Conservation (phyloP, 2,797 vertebrate genomes). For the Cynopterus sphinx region DNA sequence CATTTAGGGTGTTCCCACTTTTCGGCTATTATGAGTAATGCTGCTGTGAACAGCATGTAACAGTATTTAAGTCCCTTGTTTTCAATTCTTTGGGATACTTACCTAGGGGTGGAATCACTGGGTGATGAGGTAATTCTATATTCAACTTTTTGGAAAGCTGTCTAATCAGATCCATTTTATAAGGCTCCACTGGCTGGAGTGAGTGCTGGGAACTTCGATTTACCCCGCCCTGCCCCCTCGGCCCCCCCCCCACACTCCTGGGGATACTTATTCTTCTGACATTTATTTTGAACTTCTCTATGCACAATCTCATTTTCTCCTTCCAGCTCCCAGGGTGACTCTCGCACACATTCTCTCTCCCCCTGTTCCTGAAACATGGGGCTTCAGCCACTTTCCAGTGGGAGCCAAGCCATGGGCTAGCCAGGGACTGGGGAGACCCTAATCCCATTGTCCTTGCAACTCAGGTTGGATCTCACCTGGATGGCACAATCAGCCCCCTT, state of each 20-base stretch:
- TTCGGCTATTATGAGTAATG: neutral
- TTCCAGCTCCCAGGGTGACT: neutral
- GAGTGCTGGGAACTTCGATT: neutral
- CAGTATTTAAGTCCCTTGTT: neutral
- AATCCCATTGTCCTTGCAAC: neutral
- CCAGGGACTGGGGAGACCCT: neutral
- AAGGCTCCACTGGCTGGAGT: neutral
- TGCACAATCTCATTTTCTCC: neutral
- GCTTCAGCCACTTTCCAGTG: neutral
- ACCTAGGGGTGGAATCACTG: neutral
- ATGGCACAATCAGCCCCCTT: neutral
- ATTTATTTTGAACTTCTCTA: neutral
- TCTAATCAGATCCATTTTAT: neutral
- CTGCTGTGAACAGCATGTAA: too few species aligned
- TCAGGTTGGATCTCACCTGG: neutral
- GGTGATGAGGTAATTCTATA: neutral
- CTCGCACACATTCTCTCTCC: neutral
- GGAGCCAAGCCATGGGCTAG: neutral
- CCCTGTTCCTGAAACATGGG: neutral
- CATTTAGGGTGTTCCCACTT: neutral
- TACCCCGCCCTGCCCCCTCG: neutral
- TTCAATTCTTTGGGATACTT: neutral
- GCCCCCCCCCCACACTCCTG: too few species aligned
- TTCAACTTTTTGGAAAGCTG: neutral
- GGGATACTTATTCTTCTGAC: neutral